A percentile compares a stretch with the other conserved stretches of the same genome.
phyloP scores from a whole-genome alignment of 2,113 vertebrate species.

The Climacteris rufus region DNA sequence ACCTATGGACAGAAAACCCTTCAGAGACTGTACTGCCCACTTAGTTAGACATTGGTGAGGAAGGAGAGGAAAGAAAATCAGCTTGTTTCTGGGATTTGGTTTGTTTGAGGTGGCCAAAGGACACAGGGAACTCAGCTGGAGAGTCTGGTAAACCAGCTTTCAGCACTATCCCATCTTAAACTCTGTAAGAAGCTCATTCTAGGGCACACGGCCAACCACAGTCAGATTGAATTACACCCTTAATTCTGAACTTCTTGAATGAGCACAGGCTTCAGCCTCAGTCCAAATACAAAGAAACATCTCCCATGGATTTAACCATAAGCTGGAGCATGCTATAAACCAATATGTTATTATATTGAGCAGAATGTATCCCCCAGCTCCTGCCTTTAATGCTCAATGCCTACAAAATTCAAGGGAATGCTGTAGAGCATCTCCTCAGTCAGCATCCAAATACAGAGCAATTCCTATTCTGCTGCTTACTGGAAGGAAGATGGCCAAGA shows the following conservation, averaged over 20 bases:
- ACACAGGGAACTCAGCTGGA: not conserved
- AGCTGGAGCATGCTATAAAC: not conserved
- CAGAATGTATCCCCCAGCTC: not conserved
- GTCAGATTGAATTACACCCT: not conserved
- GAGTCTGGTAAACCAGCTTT: not conserved
- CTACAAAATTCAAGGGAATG: not conserved
- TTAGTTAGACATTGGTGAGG: not conserved
- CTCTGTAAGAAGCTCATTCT: not conserved
- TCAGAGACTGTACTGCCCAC: not conserved
- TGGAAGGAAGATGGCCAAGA: not conserved
- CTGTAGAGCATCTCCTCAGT: not conserved
- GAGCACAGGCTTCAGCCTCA: not conserved
- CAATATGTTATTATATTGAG: not conserved
- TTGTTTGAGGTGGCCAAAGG: not conserved
- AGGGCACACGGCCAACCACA: not conserved
- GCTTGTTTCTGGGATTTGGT: not conserved
- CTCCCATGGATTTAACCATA: not conserved
- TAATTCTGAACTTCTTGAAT: not conserved
- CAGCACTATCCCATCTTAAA: not conserved
- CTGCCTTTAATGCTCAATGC: not conserved
- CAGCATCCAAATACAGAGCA: not conserved
- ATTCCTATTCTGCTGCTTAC: not conserved
- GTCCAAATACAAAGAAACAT: not conserved
- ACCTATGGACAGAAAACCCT: not conserved
- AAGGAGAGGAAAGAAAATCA: not conserved